phyloP scores from a whole-genome alignment of 2,113 vertebrate genomes.

The Panthera uncia region DNA sequence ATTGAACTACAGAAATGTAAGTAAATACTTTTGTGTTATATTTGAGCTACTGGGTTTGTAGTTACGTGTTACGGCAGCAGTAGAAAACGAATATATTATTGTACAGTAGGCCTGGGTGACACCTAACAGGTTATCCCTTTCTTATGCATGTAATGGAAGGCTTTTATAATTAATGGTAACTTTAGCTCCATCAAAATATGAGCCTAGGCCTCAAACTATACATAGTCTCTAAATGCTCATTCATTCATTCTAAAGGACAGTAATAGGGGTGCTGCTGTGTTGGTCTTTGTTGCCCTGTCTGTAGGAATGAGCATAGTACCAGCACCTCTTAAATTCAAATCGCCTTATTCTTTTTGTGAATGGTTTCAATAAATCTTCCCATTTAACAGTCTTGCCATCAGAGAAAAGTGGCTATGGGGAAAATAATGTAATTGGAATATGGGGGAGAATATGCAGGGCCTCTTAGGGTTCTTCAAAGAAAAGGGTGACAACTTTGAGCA shows the following conservation, averaged over 20 bases:
- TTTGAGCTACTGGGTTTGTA: neutral
- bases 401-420: neutral
- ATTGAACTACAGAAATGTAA: neutral
- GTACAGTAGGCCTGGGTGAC: rapidly evolving
- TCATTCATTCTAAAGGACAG: neutral
- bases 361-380: neutral
- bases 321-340: neutral
- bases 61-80: neutral
- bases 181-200: neutral
- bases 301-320: neutral
- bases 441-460: too few relatives aligned
- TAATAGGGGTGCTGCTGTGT: neutral
- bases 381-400: neutral
- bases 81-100: neutral
- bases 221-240: neutral
- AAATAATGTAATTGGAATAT: neutral
- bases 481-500: neutral
- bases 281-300: neutral
- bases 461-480: neutral
- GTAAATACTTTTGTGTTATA: neutral
- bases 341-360: neutral
- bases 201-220: neutral
- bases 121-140: neutral
- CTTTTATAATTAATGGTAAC: neutral
- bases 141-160: rapidly evolving